phyloP scores from a whole-genome alignment of 1,140 invertebrate species.

The Eriocheir sinensis region DNA sequence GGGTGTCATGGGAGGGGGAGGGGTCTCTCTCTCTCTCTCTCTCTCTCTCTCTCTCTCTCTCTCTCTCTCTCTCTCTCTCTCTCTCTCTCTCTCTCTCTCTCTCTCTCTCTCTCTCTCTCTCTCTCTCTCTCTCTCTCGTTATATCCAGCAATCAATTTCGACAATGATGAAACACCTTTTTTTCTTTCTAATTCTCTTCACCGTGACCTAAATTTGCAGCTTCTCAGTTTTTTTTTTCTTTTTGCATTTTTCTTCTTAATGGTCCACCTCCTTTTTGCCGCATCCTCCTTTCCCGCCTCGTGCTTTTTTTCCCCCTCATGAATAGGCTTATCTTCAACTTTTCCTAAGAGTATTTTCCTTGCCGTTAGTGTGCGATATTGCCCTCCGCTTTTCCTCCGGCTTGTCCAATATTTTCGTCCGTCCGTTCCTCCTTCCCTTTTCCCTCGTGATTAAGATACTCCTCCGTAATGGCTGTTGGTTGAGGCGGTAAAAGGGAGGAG shows the following conservation, averaged over 20 bases:
- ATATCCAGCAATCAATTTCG: no score
- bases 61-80: slow-evolving; percentile 42
- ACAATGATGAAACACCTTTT: no score
- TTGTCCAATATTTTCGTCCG: not conserved
- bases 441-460: not conserved
- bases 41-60: not conserved
- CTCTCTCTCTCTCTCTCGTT: not conserved
- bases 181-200: no score
- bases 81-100: slow-evolving; percentile 1
- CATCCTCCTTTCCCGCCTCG: not conserved
- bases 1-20: not conserved
- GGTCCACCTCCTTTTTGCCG: not conserved
- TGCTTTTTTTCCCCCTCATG: no score
- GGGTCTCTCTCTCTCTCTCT: not conserved
- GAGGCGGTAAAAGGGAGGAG: not conserved
- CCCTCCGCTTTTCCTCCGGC: not conserved
- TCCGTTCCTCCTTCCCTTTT: not conserved
- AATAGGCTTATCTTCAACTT: not conserved
- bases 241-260: not conserved
- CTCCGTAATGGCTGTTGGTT: not conserved
- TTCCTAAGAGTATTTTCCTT: slow-evolving; percentile 2
- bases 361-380: not conserved
- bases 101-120: slow-evolving; percentile 18
- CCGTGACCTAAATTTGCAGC: no score
- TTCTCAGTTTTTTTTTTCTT: not conserved